Evolutionary conservation across 2,113 vertebrate genomes (phyloP).

Genomic region (Himantopus leucocephalus): DNA sequence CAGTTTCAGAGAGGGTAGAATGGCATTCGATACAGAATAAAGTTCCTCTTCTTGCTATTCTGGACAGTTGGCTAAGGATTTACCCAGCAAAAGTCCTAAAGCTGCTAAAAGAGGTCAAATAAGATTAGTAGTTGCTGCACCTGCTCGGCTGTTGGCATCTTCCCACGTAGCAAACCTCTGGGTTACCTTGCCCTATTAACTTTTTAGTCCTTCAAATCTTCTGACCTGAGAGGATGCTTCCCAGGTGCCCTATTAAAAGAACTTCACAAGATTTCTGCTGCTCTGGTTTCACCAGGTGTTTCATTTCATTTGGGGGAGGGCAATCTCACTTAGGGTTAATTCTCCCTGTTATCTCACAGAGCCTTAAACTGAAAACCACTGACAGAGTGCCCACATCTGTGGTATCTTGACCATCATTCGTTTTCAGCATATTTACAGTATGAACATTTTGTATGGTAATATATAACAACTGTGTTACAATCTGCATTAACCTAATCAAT

Average conservation of each 20-base stretch:
- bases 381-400: background rate
- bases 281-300: background rate
- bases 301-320: background rate
- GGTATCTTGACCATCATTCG: background rate
- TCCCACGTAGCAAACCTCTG: background rate
- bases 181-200: background rate
- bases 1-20: background rate
- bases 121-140: background rate
- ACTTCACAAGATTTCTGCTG: background rate
- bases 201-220: background rate
- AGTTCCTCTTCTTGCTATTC: background rate
- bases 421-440: background rate
- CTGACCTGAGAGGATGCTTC: background rate
- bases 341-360: background rate
- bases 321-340: background rate
- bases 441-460: background rate
- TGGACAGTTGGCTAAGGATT: background rate
- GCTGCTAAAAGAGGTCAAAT: background rate
- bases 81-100: background rate
- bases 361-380: background rate
- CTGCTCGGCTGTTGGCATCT: background rate
- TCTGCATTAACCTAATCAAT: constrained; percentile 41
- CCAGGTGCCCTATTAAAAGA: background rate
- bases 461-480: constrained; percentile 8
- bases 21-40: background rate